Evolutionary conservation across 2,888 invertebrate species (phyloP).

Genomic region (Caenorhabditis drosophilae): DNA sequence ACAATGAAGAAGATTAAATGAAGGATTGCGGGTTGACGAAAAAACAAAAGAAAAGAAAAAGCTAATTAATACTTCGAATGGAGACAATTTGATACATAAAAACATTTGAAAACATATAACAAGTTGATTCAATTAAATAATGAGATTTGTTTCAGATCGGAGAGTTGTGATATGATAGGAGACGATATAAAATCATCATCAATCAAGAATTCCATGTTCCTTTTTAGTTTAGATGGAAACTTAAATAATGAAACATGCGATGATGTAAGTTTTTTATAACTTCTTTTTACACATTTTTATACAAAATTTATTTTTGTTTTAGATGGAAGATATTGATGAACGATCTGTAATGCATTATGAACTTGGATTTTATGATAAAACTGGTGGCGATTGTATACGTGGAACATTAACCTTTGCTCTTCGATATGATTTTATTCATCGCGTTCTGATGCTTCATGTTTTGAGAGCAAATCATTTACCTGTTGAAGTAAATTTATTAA

Average conservation of each 20-base stretch:
- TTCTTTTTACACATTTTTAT: background rate
- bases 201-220: conserved; percentile 42
- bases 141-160: conserved; percentile 39
- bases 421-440: conserved; percentile 82
- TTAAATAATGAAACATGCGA: conserved; percentile 22
- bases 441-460: conserved; percentile 75
- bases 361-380: conserved; percentile 78
- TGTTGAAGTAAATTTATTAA: no score
- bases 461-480: conserved; percentile 64
- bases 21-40: no score
- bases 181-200: conserved; percentile 44
- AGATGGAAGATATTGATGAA: conserved; percentile 59
- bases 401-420: conserved; percentile 84
- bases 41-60: no score
- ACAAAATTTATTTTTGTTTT: conserved; percentile 8
- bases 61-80: no score
- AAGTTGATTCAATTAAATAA: background rate
- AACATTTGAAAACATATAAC: background rate
- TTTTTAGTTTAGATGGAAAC: conserved; percentile 40
- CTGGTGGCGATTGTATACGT: conserved; percentile 76
- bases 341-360: conserved; percentile 72
- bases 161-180: conserved; percentile 40
- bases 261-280: conserved; percentile 26
- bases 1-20: no score
- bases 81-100: no score